A percentile compares a stretch with the other conserved stretches of the same genome.
phyloP scores from a whole-genome alignment of 2,888 invertebrate genomes.

The Pseudococcus viburni region DNA sequence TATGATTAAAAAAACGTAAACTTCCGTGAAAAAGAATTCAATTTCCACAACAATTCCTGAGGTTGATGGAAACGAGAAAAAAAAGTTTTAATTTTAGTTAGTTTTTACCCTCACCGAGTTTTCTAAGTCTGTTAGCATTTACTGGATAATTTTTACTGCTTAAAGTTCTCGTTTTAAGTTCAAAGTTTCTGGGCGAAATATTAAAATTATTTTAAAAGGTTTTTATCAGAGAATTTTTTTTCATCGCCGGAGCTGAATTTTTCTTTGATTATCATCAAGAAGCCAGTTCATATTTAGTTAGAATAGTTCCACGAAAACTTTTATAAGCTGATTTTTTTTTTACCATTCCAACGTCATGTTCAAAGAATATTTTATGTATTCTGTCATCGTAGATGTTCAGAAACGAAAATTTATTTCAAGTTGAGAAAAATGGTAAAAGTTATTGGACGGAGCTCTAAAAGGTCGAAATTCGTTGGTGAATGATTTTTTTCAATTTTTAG shows the following conservation, averaged over 20 bases:
- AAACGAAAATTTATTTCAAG: too few relatives aligned
- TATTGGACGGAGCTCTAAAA: too few relatives aligned
- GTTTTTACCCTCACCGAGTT: conserved; percentile 39
- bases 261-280: conserved; percentile 42
- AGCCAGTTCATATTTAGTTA: not conserved
- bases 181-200: conserved; percentile 44
- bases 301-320: conserved; percentile 27
- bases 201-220: conserved; percentile 57
- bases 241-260: conserved; percentile 14
- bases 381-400: too few relatives aligned
- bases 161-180: conserved; percentile 25
- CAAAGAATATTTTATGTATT: too few relatives aligned
- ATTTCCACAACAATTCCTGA: conserved; percentile 62
- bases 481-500: too few relatives aligned
- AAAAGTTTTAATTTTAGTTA: conserved; percentile 58
- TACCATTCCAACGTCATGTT: not conserved
- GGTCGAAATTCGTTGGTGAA: too few relatives aligned
- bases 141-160: conserved; percentile 46
- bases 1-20: conserved; percentile 50
- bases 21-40: conserved; percentile 56
- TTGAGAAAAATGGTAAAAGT: too few relatives aligned
- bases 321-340: not conserved
- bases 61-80: conserved; percentile 40
- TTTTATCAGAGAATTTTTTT: conserved; percentile 40
- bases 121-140: conserved; percentile 51